Conservation (phyloP, 2,797 vertebrate species). For the Lepilemur ruficaudatus region DNA sequence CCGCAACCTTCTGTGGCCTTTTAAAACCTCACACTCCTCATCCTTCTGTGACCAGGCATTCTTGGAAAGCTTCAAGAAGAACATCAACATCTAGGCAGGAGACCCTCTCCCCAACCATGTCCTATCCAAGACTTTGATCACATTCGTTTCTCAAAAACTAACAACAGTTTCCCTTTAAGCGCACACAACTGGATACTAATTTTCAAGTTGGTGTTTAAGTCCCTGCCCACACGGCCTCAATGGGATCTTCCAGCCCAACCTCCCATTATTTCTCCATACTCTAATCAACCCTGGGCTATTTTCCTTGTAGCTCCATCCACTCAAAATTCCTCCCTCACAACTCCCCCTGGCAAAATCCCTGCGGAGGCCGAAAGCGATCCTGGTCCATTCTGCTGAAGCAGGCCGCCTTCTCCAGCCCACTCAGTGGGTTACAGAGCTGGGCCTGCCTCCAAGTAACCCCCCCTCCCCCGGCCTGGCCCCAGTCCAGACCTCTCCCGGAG, state of each 20-base stretch:
- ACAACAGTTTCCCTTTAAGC: background rate
- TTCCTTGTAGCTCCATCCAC: background rate
- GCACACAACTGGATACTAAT: background rate
- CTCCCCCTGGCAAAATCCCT: background rate
- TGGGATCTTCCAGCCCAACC: background rate
- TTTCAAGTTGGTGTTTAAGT: background rate
- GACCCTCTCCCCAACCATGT: rapidly evolving
- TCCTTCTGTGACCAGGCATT: background rate
- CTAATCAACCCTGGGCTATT: background rate
- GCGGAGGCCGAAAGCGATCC: no score
- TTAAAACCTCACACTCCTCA: background rate
- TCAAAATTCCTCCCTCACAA: background rate
- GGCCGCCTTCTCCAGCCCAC: background rate
- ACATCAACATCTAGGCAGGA: background rate
- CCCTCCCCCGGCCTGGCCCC: no score
- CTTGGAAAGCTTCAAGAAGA: background rate
- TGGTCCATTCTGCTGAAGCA: background rate
- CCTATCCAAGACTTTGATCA: background rate
- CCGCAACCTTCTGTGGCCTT: background rate
- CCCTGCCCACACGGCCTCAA: background rate
- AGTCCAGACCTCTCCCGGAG: background rate
- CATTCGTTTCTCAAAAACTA: background rate
- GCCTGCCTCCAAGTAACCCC: rapidly evolving
- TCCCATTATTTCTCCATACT: background rate
- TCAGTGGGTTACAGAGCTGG: background rate